Percentiles rank a stretch among this genome's conserved stretches.
Conservation (phyloP, 64 coral and sea anemone genomes). For the Platygyra sinensis region DNA sequence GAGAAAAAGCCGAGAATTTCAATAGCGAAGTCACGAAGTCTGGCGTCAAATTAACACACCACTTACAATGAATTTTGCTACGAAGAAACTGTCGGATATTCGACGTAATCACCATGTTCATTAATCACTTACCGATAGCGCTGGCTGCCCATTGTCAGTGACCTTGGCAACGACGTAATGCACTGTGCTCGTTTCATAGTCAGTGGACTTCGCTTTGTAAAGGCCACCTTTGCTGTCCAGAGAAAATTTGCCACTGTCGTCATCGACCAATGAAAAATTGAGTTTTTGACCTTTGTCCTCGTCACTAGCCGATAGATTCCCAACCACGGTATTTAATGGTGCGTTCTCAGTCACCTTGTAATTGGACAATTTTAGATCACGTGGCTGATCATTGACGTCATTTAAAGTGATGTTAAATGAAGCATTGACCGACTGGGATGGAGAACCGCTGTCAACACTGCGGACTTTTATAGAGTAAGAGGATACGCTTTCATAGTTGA, state of each 20-base stretch:
- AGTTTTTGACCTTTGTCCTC: conserved; percentile 73
- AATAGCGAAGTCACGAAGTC: no score
- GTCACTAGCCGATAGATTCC: conserved; percentile 58
- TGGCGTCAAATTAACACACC: no score
- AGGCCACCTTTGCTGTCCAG: conserved; percentile 59
- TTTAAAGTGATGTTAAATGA: conserved; percentile 51
- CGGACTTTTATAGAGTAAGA: conserved; percentile 61
- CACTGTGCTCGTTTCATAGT: conserved; percentile 74
- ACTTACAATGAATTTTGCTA: no score
- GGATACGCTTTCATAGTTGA: conserved; percentile 77
- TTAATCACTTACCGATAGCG: conserved; percentile 40
- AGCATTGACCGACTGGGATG: conserved; percentile 36
- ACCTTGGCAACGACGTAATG: conserved; percentile 64
- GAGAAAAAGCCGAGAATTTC: no score
- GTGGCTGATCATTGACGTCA: conserved; percentile 74
- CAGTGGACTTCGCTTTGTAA: conserved; percentile 57
- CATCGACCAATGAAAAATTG: conserved; percentile 63
- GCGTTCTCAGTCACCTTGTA: conserved; percentile 65
- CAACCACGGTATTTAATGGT: conserved; percentile 46
- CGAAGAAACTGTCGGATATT: no score
- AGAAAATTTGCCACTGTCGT: conserved; percentile 66
- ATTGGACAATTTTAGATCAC: conserved; percentile 58
- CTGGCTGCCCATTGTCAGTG: conserved; percentile 45
- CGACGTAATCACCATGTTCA: neutral
- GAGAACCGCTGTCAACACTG: conserved; percentile 72